Percentiles rank a stretch among this genome's conserved stretches.
phyloP scores from a whole-genome alignment of 2,888 invertebrate species.

The Rotaria magnacalcarata region DNA sequence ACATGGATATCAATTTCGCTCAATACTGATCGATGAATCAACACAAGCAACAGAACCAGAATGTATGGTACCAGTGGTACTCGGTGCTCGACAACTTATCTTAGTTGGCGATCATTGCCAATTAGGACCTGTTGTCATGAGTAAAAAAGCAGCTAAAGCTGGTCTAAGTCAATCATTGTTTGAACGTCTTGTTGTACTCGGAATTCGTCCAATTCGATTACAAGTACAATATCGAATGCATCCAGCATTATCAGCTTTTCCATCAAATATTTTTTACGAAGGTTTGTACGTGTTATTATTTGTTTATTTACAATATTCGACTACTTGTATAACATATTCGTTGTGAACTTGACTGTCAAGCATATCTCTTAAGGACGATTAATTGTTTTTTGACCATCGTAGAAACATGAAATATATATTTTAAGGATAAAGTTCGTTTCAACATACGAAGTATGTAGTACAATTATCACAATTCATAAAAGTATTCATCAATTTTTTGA shows the following conservation, averaged over 20 bases:
- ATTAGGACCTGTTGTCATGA: slow-evolving; percentile 96
- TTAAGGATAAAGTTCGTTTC: no score
- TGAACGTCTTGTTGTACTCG: slow-evolving; percentile 89
- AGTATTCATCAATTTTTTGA: no score
- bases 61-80: slow-evolving; percentile 96
- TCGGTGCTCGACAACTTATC: slow-evolving; percentile 91
- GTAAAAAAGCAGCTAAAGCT: slow-evolving; percentile 93
- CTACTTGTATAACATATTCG: no score
- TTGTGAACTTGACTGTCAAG: no score
- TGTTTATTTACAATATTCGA: not conserved
- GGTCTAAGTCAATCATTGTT: slow-evolving; percentile 94
- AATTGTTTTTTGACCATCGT: no score
- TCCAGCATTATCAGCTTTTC: slow-evolving; percentile 90
- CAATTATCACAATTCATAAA: no score
- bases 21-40: slow-evolving; percentile 91
- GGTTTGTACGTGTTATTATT: not conserved
- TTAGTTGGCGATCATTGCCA: slow-evolving; percentile 98
- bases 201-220: slow-evolving; percentile 88
- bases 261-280: slow-evolving; percentile 98
- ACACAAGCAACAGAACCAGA: slow-evolving; percentile 91
- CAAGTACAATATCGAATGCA: slow-evolving; percentile 97
- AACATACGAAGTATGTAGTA: no score
- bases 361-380: no score
- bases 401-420: no score
- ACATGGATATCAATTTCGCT: slow-evolving; percentile 79